Conservation (phyloP, 2,113 vertebrate genomes). For the Cynopterus brachyotis region DNA sequence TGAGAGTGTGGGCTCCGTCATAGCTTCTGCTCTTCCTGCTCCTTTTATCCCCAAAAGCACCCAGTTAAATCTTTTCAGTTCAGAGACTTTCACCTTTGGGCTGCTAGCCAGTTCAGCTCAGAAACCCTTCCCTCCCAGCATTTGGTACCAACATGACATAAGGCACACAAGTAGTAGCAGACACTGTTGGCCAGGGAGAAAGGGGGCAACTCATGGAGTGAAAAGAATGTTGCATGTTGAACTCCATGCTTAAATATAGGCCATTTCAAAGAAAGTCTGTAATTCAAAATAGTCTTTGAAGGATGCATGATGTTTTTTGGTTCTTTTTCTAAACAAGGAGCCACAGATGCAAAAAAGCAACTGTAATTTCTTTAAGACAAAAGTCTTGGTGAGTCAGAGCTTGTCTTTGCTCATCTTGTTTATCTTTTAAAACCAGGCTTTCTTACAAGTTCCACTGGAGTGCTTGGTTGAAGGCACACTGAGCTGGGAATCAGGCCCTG, state of each 20-base stretch:
- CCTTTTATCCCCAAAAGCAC: not conserved
- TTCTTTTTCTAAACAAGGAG: slow-evolving; percentile 16
- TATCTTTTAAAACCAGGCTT: not conserved
- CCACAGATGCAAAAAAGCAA: not conserved
- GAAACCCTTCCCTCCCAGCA: not conserved
- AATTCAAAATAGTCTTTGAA: slow-evolving; percentile 45
- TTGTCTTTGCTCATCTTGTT: not conserved
- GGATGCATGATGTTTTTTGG: not conserved
- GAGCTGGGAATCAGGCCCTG: not conserved
- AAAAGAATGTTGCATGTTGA: not conserved
- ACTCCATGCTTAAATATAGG: not conserved
- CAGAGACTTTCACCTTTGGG: not conserved
- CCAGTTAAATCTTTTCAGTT: not conserved
- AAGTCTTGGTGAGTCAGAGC: not conserved
- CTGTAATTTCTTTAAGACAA: not conserved
- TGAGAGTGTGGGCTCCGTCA: not conserved
- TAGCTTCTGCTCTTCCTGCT: not conserved
- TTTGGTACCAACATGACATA: not conserved
- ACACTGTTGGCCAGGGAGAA: not conserved
- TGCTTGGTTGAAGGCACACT: not conserved
- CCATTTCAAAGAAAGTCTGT: not conserved
- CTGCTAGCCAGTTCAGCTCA: not conserved
- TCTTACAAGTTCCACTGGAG: not conserved
- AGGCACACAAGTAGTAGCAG: not conserved
- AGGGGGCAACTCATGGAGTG: not conserved